Evolutionary conservation across 1,140 invertebrate genomes (phyloP), one percentile per base, ranked within the genome.

Genomic region (Amyelois transitella): DNA sequence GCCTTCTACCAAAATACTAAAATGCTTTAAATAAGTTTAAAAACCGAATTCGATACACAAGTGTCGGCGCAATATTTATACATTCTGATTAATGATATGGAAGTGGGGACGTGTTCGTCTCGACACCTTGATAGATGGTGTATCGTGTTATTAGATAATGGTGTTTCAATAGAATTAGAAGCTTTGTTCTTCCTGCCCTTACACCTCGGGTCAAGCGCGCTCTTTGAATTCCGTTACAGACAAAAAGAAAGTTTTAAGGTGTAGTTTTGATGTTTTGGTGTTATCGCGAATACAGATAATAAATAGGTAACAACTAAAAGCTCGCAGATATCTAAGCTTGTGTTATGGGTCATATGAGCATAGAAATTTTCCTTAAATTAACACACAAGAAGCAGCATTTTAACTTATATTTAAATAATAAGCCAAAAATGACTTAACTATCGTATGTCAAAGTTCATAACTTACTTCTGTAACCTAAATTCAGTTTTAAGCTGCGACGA

Each of bases 41-140:
- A 75, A 72, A 74, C 61, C 58, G 25, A 77, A 83, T 81, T 82
- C 73, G 75, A 83, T 78, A 79, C 76, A 78, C 79, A 80, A 81
- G 66, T 81, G 79, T 77, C 75, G 67, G 65, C 63, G 60, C 51
- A 73, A 76, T 80, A 77, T 84, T 87, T 82, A 83, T 86, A 86
- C 79, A 84, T 84, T 69, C 73, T 87, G 84, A 87, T 87, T 85
- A 87, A 87, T 87, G 81, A 80, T 64, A 67, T 81, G 70, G 69
- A 77, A 78, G 72, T 76, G 80, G 83, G 76, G 81, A 78, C 75
- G 72, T 65, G 71, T 57, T 69, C 55, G 65, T 58, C 24, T 58
- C 60, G 62, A 51, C 61, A 54, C 44, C 28, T 59, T 85, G 81
- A 85, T 84, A 69, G 77, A 87, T 85, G 62, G 60, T 67, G 53